Base-by-base conservation (phyloP, 1,140 invertebrate species). In the Piezodorus guildinii region DNA sequence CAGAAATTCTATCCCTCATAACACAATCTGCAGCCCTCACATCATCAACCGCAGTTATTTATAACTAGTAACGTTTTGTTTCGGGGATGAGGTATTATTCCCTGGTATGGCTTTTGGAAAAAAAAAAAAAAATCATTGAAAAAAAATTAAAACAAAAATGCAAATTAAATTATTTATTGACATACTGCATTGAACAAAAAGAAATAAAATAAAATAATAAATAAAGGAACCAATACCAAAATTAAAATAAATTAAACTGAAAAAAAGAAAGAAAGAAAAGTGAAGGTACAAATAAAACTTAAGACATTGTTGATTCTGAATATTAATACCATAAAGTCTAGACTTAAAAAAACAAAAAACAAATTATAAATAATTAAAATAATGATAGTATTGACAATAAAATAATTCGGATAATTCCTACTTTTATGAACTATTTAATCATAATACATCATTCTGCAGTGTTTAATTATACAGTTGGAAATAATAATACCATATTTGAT, bases 141-240 rank as follows among this genome's bases (percentile, higher is more conserved):
- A 45, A 56, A 19, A 63, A 58, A 58, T 45, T 3, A 5, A 60
- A 60, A 45, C 60, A 64, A 39, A 23, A 60, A 43, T 60, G 2
- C 34, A 39, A 60, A 43, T 60, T 9, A 43, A 60, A 60, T 60
- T 39, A 60, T 60, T 60, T 60, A 60, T 60, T 60, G 58, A 64
- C 39, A 64, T 25, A 56, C 25, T 60, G 56, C 44, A 30, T 25
- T 56, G 60, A 34, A 64, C 54, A 60, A 64, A 64, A 64, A 25
- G 21, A 60, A 64, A 64, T 60, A 45, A n/a, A 64, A 64, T n/a
- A 44, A 17, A 64, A 60, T 60, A 64, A 64, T 59, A n/a, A 64
- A 64, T n/a, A 44, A 17, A 64, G 63, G 63, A 64, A 64, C 63
- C 63, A 64, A 59, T 64, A 64, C 63, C 63, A 64, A 51, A 52